phyloP scores from a whole-genome alignment of 2,888 invertebrate species.

The Drymonia ruficornis region DNA sequence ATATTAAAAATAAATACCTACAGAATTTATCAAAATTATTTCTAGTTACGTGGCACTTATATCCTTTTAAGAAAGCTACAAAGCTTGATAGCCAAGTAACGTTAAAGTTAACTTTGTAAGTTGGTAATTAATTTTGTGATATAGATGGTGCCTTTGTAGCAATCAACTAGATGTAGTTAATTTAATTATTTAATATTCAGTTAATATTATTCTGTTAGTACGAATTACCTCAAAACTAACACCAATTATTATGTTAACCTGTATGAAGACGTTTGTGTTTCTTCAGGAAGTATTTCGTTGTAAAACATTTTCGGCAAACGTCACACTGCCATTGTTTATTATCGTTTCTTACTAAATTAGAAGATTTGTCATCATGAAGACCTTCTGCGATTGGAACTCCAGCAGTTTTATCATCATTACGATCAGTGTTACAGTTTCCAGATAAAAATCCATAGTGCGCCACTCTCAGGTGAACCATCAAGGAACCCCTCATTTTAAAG shows the following conservation, averaged over 20 bases:
- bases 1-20: background rate
- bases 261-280: slow-evolving; percentile 95
- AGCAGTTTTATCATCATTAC: slow-evolving; percentile 32
- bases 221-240: slow-evolving; percentile 76
- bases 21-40: slow-evolving; percentile 12
- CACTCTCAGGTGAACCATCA: slow-evolving; percentile 92
- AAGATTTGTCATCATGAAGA: slow-evolving; percentile 44
- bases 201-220: slow-evolving; percentile 66
- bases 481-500: slow-evolving; percentile 92
- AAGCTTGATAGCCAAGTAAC: slow-evolving; percentile 11
- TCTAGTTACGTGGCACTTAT: too few species aligned
- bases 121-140: background rate
- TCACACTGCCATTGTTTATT: slow-evolving; percentile 95
- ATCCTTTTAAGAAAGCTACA: slow-evolving; percentile 7
- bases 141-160: slow-evolving; percentile 10
- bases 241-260: slow-evolving; percentile 84
- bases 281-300: slow-evolving; percentile 95
- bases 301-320: slow-evolving; percentile 92
- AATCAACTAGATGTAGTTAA: background rate
- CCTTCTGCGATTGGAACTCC: slow-evolving; percentile 38
- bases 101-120: too few species aligned
- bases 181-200: slow-evolving; percentile 8
- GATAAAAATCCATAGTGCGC: slow-evolving; percentile 88
- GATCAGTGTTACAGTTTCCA: slow-evolving; percentile 41
- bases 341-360: slow-evolving; percentile 71